These are phyloP conservation scores for Esox lucius DNA, from an alignment of 2,797 vertebrate species.

Conservation along the genomic window DNA sequence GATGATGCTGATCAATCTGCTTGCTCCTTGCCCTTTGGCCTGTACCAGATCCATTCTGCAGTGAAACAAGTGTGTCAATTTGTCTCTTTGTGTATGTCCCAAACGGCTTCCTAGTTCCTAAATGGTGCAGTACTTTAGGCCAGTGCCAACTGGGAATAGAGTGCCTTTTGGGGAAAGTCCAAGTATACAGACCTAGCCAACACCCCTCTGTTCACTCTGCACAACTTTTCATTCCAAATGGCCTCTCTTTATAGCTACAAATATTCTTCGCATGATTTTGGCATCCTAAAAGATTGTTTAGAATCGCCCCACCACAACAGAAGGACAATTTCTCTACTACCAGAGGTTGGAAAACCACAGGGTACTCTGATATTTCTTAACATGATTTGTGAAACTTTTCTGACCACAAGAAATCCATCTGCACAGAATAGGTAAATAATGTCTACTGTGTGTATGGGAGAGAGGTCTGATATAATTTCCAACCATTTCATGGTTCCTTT, in stretches of 20 bases:
- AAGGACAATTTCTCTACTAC: conserved; percentile 54
- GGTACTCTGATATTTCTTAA: conserved; percentile 64
- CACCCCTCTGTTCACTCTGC: conserved; percentile 48
- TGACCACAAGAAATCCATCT: conserved; percentile 46
- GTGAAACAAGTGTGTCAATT: conserved; percentile 75
- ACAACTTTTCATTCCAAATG: conserved; percentile 72
- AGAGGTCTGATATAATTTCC: conserved; percentile 36
- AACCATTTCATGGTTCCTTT: conserved; percentile 51
- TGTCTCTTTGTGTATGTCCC: conserved; percentile 26
- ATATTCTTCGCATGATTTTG: conserved; percentile 67
- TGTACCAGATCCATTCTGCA: conserved; percentile 75
- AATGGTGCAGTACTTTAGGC: not conserved
- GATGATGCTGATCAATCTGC: conserved; percentile 79
- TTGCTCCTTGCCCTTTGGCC: conserved; percentile 76
- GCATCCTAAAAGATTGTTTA: conserved; percentile 46
- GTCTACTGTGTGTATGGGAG: conserved; percentile 45
- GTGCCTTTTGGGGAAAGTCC: not conserved
- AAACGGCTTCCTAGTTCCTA: not conserved
- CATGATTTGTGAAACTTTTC: conserved; percentile 68
- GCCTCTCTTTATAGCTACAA: conserved; percentile 63
- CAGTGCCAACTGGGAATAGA: not conserved
- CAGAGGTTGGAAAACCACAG: conserved; percentile 55
- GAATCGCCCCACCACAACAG: conserved; percentile 63
- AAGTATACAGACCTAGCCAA: not conserved
- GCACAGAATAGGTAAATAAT: conserved; percentile 11